Base-by-base conservation (phyloP, 2,888 invertebrate species). In the Thecophora atra region DNA sequence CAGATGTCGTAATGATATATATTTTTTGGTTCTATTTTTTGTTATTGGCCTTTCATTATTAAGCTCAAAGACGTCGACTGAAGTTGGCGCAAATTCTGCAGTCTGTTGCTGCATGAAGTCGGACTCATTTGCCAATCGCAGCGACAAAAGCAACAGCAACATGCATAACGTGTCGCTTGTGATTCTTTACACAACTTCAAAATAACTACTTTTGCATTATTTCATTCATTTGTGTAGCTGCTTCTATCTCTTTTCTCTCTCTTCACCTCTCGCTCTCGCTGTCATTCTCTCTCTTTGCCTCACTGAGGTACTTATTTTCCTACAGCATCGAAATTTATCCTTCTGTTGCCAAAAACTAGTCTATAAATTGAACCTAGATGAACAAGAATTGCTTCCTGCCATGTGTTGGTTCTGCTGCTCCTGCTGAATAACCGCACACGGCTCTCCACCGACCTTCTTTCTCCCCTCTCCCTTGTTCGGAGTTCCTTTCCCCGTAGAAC, bases 331-430 rank as follows among this genome's bases (percentile, higher is more conserved):
- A 28, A 58, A 58, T 28, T 28, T 37, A 47, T 64, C 64, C 26
- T 47, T 71, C 26, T 21, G 79, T 76, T 81, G 81, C 82, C 81
- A 81, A 81, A 81, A 82, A 80, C 79, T 79, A 64, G 82, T 81
- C 82, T 81, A 81, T 81, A 82, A 81, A 82, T 81, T 77, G 76
- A 76, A 79, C 78, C 77, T 73, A 76, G 78, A 79, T 80, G 79
- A 81, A 80, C 78, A 64, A 64, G 47, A 17, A 64, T 26, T 64
- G n/a, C 64, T 47, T 64, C 47, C 26, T 44, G 64, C 64, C 64
- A 64, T 47, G 47, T 64, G 64, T 42, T 64, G 26, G 44, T 21
- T 15, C 19, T 24, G 47, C 15, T 15, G 17, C 15, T n/a, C 8
- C 15, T n/a, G 47, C 47, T 47, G 37, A 8, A 37, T 2, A 37